Evolutionary conservation across 2,797 vertebrate genomes (phyloP).

Genomic region (Hafferia zeledoni): DNA sequence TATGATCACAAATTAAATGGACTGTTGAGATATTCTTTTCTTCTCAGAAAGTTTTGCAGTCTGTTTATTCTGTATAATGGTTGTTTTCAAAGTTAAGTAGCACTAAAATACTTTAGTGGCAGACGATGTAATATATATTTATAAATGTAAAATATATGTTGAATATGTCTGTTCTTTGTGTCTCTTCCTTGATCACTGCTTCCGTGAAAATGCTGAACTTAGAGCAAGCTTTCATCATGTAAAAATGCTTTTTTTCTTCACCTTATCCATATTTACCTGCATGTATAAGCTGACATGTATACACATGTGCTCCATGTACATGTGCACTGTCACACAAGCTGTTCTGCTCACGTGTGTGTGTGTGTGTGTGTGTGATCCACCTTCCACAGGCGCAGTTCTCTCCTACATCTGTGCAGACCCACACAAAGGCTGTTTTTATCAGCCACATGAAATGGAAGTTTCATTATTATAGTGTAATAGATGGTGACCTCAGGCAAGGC

Average conservation of each 20-base stretch:
- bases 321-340: not conserved
- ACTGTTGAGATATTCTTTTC: not conserved
- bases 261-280: not conserved
- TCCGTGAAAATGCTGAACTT: constrained; percentile 30
- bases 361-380: rapidly evolving
- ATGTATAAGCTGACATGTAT: not conserved
- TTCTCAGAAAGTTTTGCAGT: not conserved
- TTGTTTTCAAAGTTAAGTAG: not conserved
- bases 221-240: not conserved
- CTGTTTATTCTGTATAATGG: not conserved
- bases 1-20: not conserved
- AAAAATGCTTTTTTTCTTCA: not conserved
- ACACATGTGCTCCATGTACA: not conserved
- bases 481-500: not conserved
- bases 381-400: not conserved
- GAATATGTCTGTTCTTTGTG: not conserved
- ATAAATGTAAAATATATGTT: not conserved
- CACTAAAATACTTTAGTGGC: not conserved
- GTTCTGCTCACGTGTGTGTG: not conserved
- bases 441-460: not conserved
- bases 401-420: not conserved
- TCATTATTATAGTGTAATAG: not conserved
- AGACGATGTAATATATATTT: not conserved
- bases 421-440: not conserved
- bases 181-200: not conserved